Evolutionary conservation across 2,888 invertebrate species (phyloP).

Genomic region (Amiota communis): DNA sequence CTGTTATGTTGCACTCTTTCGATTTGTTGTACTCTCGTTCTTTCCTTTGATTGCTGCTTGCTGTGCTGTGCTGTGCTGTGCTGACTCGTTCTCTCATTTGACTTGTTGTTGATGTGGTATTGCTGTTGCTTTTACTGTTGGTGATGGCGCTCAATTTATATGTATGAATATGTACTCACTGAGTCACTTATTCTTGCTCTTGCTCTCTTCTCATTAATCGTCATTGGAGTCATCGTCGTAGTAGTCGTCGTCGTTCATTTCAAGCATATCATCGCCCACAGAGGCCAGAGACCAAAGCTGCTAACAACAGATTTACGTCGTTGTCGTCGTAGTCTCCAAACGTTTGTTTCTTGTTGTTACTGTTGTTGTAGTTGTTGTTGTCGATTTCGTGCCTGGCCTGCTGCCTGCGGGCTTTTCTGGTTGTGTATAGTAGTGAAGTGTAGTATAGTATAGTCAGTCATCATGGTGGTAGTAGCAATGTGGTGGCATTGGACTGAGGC

Average conservation of each 20-base stretch:
- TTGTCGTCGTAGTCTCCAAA: not conserved
- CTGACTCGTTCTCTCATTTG: not conserved
- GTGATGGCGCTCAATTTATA: not conserved
- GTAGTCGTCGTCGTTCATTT: not conserved
- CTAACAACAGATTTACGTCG: constrained; percentile 13
- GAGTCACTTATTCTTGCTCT: not conserved
- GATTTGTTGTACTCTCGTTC: too few relatives aligned
- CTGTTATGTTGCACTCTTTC: too few relatives aligned
- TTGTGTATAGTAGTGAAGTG: too few relatives aligned
- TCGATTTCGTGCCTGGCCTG: constrained; percentile 41
- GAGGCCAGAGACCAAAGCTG: constrained; percentile 6
- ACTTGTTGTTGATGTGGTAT: not conserved
- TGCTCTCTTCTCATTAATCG: not conserved
- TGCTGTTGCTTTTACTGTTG: too few relatives aligned
- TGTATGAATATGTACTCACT: constrained; percentile 6
- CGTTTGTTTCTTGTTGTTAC: not conserved
- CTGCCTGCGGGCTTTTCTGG: not conserved
- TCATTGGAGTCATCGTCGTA: not conserved
- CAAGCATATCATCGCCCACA: constrained; percentile 7
- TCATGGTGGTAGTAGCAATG: too few relatives aligned
- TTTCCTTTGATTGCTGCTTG: too few relatives aligned
- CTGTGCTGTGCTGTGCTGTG: too few relatives aligned
- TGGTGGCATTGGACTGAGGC: not conserved
- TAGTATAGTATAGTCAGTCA: too few relatives aligned
- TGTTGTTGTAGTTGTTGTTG: constrained; percentile 33